Evolutionary conservation across 2,888 invertebrate species (phyloP), one percentile per base, ranked within the genome.

Genomic region (Erebia palarica): DNA sequence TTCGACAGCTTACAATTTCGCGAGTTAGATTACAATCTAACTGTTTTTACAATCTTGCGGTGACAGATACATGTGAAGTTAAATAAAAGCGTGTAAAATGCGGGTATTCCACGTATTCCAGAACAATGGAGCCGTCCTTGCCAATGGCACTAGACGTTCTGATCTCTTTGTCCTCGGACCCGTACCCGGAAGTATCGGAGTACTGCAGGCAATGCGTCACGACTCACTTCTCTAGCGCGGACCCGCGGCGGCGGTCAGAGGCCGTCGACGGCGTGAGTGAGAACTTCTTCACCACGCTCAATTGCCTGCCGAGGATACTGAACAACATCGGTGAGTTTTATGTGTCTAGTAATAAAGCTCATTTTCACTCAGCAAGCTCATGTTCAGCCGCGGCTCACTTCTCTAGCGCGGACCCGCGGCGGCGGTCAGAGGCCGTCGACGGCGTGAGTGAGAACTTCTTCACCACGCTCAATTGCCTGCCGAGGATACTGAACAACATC

Each of bases 141-240:
- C 87, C 94, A n/a, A 86, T 94, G 74, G 88, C 96, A 9, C 85
- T 97, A 3, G 96, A 97, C 84, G 94, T 95, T 49, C 85, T 96
- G 9, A 94, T 97, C 74, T 92, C 95, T 0, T 86, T 97, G 44
- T 94, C 95, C 0, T 95, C 96, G 82, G 97, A 97, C 86, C 94
- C 94, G 10, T 88, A 93, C 73, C 78, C 84, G 0, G 88, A 94
- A 73, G 94, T 97, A 14, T 81, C 93, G 7, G 84, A 83, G 21
- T 86, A 81, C 76, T 92, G 94, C 78, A 88, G 86, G 36, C 82
- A 80, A 14, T 90, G 89, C 7, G 89, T 94, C 18, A 81, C 84
- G 27, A 77, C 77, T 0, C 88, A 88, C 80, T 84, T 90, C 73
- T 73, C 77, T 0, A 74, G 74, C 7, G 74, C 82, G 0, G 84